phyloP scores from a whole-genome alignment of 2,797 vertebrate species.

The Poecilia picta region DNA sequence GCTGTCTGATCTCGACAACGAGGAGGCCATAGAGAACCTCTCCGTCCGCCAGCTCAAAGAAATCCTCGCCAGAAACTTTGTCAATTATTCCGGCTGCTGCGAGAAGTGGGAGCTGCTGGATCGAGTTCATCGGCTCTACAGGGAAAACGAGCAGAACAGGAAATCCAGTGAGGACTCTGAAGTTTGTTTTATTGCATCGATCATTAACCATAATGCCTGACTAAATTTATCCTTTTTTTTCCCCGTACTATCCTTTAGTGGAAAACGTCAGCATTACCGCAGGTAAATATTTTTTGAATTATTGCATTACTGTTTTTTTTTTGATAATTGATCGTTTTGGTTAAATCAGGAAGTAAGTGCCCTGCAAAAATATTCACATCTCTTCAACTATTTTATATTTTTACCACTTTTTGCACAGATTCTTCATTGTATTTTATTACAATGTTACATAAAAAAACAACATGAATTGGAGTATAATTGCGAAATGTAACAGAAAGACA shows the following conservation, averaged over 20 bases:
- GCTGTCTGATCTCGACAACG: conserved; percentile 90
- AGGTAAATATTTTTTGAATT: conserved; percentile 70
- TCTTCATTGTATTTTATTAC: not conserved
- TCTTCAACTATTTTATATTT: not conserved
- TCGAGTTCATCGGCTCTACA: conserved; percentile 93
- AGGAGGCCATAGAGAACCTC: conserved; percentile 91
- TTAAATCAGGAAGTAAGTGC: not conserved
- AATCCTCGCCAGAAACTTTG: conserved; percentile 96
- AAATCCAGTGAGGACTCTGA: conserved; percentile 82
- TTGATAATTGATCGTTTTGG: not conserved
- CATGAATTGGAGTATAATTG: not conserved
- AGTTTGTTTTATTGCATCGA: not conserved
- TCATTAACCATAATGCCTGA: not conserved
- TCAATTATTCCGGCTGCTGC: conserved; percentile 98
- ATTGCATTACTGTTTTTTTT: not conserved
- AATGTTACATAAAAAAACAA: not conserved
- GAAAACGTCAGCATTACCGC: conserved; percentile 84
- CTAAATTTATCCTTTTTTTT: not conserved
- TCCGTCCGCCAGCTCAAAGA: conserved; percentile 97
- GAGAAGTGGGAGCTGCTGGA: conserved; percentile 99
- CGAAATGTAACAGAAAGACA: not conserved
- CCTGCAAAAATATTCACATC: not conserved
- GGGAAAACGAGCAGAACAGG: conserved; percentile 92
- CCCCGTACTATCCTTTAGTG: conserved; percentile 70
- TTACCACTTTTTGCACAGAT: not conserved